A percentile compares a stretch with the other conserved stretches of the same genome.
These are phyloP conservation scores for Mactra quadrangularis DNA, from an alignment of 1,140 invertebrate genomes.

Conservation along the genomic window DNA sequence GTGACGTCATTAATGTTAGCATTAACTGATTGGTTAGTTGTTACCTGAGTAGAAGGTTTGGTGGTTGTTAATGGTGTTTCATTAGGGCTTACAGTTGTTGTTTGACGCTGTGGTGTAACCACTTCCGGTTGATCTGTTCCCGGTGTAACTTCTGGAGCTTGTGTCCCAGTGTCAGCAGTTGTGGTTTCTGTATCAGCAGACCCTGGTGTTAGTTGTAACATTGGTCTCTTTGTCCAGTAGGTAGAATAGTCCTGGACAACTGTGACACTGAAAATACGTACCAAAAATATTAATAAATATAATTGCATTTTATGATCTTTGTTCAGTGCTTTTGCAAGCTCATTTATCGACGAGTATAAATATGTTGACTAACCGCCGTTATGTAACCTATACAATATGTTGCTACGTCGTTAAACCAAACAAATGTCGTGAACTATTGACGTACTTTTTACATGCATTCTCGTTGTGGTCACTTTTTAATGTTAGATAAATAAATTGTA, in stretches of 20 bases:
- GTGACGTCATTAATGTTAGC: neutral
- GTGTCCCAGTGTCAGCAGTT: no score
- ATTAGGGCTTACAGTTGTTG: conserved; percentile 33
- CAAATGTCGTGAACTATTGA: no score
- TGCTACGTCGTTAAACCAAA: no score
- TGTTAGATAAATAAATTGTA: no score
- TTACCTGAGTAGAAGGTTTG: conserved; percentile 6
- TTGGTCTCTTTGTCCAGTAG: conserved; percentile 53
- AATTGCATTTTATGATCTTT: no score
- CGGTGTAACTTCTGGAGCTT: no score
- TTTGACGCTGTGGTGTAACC: conserved; percentile 8
- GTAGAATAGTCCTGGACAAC: conserved; percentile 52
- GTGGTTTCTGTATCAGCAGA: neutral
- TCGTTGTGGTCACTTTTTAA: no score
- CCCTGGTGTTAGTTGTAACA: neutral
- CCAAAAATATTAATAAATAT: neutral
- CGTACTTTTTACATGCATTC: no score
- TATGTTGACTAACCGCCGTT: no score
- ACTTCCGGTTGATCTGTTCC: neutral
- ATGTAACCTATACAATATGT: no score
- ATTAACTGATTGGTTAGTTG: neutral
- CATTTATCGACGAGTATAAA: no score
- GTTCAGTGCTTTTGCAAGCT: no score
- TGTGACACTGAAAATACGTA: conserved; percentile 73
- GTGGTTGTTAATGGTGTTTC: conserved; percentile 29